Evolutionary conservation across 2,888 invertebrate genomes (phyloP).

Genomic region (Rhimphoctona megacephalus): DNA sequence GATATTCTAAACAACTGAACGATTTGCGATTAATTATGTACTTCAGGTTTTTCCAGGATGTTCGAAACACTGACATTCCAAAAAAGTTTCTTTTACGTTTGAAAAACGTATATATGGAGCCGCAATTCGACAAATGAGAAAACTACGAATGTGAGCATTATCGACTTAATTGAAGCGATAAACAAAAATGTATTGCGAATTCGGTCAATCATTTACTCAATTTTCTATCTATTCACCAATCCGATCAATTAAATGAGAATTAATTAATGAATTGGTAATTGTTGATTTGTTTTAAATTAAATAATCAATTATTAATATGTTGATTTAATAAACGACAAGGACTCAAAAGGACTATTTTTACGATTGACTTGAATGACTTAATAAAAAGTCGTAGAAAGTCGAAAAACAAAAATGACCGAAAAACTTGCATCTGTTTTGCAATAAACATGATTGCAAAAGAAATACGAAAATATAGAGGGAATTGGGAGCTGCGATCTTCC

Average conservation of each 20-base stretch:
- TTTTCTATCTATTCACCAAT: background rate
- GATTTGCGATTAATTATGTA: background rate
- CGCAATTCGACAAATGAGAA: background rate
- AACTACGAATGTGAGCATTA: background rate
- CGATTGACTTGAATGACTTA: background rate
- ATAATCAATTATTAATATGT: too few relatives aligned
- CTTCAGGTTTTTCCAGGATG: background rate
- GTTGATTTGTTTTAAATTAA: background rate
- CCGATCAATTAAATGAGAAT: background rate
- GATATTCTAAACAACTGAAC: background rate
- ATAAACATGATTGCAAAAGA: background rate
- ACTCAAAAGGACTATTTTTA: background rate
- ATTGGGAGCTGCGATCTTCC: conserved; percentile 17
- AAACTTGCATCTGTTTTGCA: background rate
- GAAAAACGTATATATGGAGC: background rate
- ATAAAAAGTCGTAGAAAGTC: background rate
- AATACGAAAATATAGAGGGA: background rate
- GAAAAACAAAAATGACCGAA: background rate
- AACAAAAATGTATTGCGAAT: background rate
- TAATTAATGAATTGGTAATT: background rate
- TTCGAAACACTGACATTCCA: background rate
- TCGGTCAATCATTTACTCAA: background rate
- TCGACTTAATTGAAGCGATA: background rate
- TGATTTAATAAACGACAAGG: background rate
- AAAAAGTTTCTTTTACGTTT: background rate